Evolutionary conservation across 64 coral and sea anemone genomes (phyloP).

Genomic region (Stylophora pistillata): DNA sequence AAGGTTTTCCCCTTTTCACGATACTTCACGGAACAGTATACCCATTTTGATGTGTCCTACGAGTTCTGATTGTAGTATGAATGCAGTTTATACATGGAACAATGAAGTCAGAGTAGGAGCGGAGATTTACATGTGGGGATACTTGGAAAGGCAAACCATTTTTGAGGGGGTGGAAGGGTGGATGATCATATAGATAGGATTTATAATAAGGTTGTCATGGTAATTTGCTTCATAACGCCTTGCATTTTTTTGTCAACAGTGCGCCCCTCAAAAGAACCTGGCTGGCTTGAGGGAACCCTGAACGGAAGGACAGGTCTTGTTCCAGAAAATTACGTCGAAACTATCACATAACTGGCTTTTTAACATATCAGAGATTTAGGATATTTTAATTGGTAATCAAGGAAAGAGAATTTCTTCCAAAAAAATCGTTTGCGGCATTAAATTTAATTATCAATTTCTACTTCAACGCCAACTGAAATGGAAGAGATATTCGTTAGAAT

Average conservation of each 20-base stretch:
- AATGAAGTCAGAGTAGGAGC: too few relatives aligned
- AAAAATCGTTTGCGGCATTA: not conserved
- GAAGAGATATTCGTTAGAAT: not conserved
- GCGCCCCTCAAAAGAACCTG: constrained; percentile 97
- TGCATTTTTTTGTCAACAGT: constrained; percentile 60
- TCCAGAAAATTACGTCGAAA: constrained; percentile 93
- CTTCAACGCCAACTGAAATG: not conserved
- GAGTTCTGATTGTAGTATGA: too few relatives aligned
- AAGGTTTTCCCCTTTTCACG: too few relatives aligned
- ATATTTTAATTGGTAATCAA: constrained; percentile 43
- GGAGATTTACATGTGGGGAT: too few relatives aligned
- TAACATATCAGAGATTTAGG: constrained; percentile 23
- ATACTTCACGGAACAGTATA: too few relatives aligned
- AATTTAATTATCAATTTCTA: not conserved
- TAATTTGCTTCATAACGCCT: not conserved
- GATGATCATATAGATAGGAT: too few relatives aligned
- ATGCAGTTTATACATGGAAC: too few relatives aligned
- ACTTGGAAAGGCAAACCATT: too few relatives aligned
- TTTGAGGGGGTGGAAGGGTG: too few relatives aligned
- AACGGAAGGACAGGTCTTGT: constrained; percentile 93
- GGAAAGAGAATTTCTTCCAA: constrained; percentile 22
- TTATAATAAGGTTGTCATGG: not conserved
- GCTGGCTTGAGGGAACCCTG: constrained; percentile 93
- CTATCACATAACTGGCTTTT: constrained; percentile 45
- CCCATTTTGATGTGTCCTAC: too few relatives aligned